phyloP scores from a whole-genome alignment of 92 coral and sea anemone species.

The Actinostola sp. region DNA sequence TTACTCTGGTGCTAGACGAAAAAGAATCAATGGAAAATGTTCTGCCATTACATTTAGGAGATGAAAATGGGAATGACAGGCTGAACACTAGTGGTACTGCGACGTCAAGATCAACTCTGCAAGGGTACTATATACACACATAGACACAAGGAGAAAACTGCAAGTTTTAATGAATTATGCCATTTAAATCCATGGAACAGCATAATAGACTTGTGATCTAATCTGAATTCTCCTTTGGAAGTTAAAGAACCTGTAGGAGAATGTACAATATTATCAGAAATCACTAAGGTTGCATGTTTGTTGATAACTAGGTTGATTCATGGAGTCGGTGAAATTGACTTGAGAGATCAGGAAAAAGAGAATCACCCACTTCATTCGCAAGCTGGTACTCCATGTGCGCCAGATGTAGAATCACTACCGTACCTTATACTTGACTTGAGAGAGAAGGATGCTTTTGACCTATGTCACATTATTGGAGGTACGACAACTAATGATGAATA shows the following conservation, averaged over 20 bases:
- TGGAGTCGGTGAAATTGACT: conserved; percentile 96
- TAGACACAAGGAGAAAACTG: conserved; percentile 1
- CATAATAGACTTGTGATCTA: too few relatives aligned
- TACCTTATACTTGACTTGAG: conserved; percentile 89
- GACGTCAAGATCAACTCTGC: conserved; percentile 86
- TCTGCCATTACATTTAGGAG: conserved; percentile 65
- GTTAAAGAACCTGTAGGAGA: too few relatives aligned
- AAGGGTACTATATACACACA: conserved; percentile 51
- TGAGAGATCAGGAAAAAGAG: conserved; percentile 64
- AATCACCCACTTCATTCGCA: conserved; percentile 14
- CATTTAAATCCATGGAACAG: not conserved
- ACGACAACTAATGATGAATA: too few relatives aligned
- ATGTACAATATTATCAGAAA: not conserved
- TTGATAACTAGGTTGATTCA: conserved; percentile 69
- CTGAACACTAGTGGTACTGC: conserved; percentile 68
- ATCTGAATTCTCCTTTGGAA: too few relatives aligned
- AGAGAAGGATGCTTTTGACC: conserved; percentile 80
- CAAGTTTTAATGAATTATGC: not conserved
- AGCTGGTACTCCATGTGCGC: conserved; percentile 50
- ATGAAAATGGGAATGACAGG: conserved; percentile 67
- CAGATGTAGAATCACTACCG: conserved; percentile 88
- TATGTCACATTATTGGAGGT: conserved; percentile 99
- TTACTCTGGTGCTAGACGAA: conserved; percentile 64
- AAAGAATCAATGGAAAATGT: conserved; percentile 55
- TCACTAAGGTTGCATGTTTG: not conserved